These are phyloP conservation scores for Sympetrum striolatum DNA, from an alignment of 2,888 invertebrate species.

Conservation along the genomic window DNA sequence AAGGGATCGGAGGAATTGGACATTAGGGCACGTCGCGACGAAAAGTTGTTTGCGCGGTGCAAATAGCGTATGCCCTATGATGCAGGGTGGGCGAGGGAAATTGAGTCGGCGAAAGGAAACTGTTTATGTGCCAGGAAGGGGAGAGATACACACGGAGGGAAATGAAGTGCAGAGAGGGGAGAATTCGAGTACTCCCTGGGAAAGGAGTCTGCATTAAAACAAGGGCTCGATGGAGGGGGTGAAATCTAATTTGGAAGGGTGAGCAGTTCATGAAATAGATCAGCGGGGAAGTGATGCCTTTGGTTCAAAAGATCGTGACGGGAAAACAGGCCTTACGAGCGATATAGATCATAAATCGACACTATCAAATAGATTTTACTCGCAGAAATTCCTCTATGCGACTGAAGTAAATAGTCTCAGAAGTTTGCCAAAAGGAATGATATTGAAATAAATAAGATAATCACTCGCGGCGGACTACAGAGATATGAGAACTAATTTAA, in stretches of 20 bases:
- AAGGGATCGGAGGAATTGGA: neutral
- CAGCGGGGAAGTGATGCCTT: no score
- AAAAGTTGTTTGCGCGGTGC: neutral
- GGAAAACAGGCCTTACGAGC: no score
- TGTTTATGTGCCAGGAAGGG: neutral
- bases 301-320: no score
- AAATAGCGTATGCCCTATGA: neutral
- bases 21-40: neutral
- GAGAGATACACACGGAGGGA: neutral
- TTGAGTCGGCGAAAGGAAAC: neutral
- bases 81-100: neutral
- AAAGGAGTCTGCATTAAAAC: neutral
- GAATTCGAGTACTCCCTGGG: neutral
- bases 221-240: neutral
- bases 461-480: no score
- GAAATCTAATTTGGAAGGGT: neutral
- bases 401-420: no score
- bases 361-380: no score
- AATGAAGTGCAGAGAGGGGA: neutral
- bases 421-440: no score
- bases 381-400: no score
- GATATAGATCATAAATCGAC: no score
- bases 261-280: neutral
- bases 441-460: no score
- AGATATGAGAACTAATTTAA: no score